These are phyloP conservation scores for Drosophila mercatorum DNA, from an alignment of 2,888 invertebrate species.

Conservation along the genomic window DNA sequence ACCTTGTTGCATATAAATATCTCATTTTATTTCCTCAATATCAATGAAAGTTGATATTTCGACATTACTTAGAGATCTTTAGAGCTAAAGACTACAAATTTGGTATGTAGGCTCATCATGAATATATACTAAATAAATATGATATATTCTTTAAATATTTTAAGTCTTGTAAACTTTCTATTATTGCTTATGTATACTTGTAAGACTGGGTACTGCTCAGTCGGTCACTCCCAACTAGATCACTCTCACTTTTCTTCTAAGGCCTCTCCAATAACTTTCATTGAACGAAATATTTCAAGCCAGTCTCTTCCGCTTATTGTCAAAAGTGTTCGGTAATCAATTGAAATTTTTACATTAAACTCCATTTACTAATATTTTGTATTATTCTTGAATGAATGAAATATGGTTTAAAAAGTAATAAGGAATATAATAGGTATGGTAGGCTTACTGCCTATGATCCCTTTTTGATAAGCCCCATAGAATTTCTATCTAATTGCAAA, in stretches of 20 bases:
- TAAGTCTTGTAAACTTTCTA: too few species aligned
- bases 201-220: background rate
- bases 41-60: too few species aligned
- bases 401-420: background rate
- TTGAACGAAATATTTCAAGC: background rate
- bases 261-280: background rate
- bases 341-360: background rate
- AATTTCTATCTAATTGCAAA: background rate
- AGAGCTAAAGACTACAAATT: too few species aligned
- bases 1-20: too few species aligned
- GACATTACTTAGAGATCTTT: too few species aligned
- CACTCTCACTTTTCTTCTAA: background rate
- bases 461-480: too few species aligned
- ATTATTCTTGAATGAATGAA: background rate
- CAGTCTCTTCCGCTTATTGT: background rate
- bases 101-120: too few species aligned
- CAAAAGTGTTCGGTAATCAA: background rate
- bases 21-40: too few species aligned
- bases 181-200: background rate
- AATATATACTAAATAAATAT: too few species aligned
- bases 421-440: background rate
- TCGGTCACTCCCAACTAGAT: background rate
- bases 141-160: too few species aligned
- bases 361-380: background rate
- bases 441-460: too few species aligned